These are phyloP conservation scores for Bettongia penicillata DNA, from an alignment of 2,113 vertebrate species.

Conservation along the genomic window DNA sequence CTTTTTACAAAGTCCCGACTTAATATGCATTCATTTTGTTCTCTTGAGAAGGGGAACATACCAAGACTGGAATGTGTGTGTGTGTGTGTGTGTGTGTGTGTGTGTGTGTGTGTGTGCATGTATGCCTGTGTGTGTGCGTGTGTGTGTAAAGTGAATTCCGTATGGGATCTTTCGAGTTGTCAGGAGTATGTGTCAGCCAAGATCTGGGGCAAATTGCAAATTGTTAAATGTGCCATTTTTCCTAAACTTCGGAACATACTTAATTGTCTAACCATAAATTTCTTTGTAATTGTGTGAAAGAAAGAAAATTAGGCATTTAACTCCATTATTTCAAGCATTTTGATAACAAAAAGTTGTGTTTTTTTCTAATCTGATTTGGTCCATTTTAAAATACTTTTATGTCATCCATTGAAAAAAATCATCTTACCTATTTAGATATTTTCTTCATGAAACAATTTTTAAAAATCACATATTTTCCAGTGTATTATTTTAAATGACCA, in stretches of 20 bases:
- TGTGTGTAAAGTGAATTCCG: slow-evolving; percentile 44
- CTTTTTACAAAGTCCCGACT: slow-evolving; percentile 58
- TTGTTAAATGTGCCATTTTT: background rate
- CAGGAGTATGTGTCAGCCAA: slow-evolving; percentile 32
- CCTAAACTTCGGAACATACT: slow-evolving; percentile 26
- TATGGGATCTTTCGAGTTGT: slow-evolving; percentile 53
- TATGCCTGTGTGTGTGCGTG: background rate
- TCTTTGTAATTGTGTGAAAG: slow-evolving; percentile 30
- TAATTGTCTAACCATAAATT: slow-evolving; percentile 50
- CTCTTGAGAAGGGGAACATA: slow-evolving; percentile 61
- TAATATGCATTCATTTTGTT: slow-evolving; percentile 70
- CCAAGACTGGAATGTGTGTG: slow-evolving; percentile 44
- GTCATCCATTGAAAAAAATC: background rate
- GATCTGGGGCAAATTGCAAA: background rate
- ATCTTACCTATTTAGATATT: background rate
- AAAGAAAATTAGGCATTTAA: slow-evolving; percentile 46
- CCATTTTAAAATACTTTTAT: background rate
- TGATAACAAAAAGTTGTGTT: slow-evolving; percentile 1
- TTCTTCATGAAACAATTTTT: slow-evolving; percentile 15
- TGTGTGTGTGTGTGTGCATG: too few species aligned
- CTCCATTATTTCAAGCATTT: slow-evolving; percentile 44
- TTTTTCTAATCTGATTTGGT: slow-evolving; percentile 4
- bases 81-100: background rate
- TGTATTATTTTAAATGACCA: background rate
- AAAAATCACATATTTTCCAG: background rate